phyloP scores from a whole-genome alignment of 1,140 invertebrate species.

The Triops cancriformis region DNA sequence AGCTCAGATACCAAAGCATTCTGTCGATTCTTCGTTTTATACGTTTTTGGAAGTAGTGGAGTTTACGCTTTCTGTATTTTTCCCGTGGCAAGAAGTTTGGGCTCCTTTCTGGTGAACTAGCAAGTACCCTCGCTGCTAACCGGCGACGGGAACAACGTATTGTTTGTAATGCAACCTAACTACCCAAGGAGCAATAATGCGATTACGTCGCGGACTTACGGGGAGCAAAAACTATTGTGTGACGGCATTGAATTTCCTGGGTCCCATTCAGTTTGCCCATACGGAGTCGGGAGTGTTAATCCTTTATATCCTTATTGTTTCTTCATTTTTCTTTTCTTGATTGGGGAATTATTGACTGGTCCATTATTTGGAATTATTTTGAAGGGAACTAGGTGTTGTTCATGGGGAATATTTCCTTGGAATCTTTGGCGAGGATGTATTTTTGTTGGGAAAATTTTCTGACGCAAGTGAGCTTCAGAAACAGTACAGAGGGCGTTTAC shows the following conservation, averaged over 20 bases:
- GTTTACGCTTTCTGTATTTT: not conserved
- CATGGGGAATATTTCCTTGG: not conserved
- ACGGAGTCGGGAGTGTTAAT: not conserved
- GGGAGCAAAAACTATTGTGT: not conserved
- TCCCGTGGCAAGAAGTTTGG: not conserved
- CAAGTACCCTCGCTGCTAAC: not conserved
- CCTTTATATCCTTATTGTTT: not conserved
- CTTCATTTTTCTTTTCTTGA: not conserved
- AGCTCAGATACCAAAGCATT: constrained; percentile 13
- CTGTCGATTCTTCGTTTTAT: not conserved
- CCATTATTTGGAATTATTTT: no score
- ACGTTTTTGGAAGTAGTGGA: not conserved
- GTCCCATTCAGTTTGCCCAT: no score
- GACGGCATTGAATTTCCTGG: not conserved
- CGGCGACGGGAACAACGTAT: not conserved
- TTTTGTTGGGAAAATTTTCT: no score
- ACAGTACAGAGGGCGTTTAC: not conserved
- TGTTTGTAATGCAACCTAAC: constrained; percentile 10
- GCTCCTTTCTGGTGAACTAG: not conserved
- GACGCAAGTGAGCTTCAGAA: not conserved
- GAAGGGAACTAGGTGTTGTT: not conserved
- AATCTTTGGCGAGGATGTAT: not conserved
- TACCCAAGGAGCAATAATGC: not conserved
- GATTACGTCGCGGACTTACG: not conserved
- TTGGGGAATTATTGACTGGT: not conserved